Percentiles rank a stretch among this genome's conserved stretches.
Evolutionary conservation across 2,888 invertebrate species (phyloP).

Genomic region (Lumbricus terrestris): DNA sequence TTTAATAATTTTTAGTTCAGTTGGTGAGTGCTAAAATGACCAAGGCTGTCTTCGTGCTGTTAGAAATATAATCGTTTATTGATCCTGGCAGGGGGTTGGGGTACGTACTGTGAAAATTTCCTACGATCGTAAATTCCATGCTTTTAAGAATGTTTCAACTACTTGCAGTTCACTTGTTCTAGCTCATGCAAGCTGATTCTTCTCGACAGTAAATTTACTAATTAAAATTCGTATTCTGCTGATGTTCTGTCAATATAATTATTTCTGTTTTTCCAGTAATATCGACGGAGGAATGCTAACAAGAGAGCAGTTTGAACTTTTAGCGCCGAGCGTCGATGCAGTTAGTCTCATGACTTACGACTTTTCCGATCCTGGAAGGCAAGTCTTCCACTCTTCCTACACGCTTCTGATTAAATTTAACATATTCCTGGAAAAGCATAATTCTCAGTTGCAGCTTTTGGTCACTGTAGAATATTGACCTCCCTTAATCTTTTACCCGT

Average conservation of each 20-base stretch:
- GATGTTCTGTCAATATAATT: background rate
- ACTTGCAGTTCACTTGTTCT: background rate
- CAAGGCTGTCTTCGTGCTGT: background rate
- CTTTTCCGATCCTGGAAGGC: constrained; percentile 78
- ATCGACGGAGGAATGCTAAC: constrained; percentile 60
- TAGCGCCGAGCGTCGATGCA: constrained; percentile 76
- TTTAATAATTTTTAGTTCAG: no score
- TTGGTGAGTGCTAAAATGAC: no score
- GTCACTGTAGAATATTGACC: no score
- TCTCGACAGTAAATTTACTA: background rate
- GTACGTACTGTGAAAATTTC: background rate
- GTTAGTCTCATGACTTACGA: constrained; percentile 98
- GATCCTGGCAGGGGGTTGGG: no score
- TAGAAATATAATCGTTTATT: no score
- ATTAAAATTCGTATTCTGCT: background rate
- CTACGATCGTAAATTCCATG: background rate
- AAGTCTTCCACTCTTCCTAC: constrained; percentile 27
- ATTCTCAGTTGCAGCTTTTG: background rate
- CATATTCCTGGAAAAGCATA: background rate
- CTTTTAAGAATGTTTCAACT: background rate
- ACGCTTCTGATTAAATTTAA: background rate
- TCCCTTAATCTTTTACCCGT: no score
- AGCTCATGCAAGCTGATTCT: background rate
- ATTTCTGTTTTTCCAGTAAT: background rate
- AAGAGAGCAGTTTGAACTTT: constrained; percentile 73